Conservation (phyloP, 2,888 invertebrate genomes). For the Tiphia femorata region DNA sequence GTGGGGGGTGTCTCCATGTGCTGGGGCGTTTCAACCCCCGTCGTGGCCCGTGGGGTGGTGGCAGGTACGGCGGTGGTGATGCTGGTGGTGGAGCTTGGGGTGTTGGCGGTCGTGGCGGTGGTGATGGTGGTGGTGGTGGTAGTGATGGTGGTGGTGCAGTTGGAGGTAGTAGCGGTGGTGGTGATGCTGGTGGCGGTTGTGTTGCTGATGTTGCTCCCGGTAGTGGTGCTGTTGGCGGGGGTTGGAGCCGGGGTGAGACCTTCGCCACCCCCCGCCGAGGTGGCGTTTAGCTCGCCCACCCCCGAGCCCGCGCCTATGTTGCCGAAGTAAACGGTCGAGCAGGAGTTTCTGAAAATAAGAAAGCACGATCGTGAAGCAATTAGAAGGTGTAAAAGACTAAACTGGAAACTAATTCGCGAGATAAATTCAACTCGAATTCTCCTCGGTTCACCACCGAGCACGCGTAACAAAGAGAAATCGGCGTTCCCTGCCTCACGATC, state of each 20-base stretch:
- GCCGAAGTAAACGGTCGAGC: slow-evolving; percentile 60
- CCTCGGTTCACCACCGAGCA: too few relatives aligned
- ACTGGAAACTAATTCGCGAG: too few relatives aligned
- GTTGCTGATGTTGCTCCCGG: slow-evolving; percentile 27
- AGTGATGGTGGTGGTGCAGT: slow-evolving; percentile 6
- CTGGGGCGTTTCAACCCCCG: slow-evolving; percentile 49
- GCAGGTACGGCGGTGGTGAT: slow-evolving; percentile 27
- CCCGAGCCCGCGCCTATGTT: slow-evolving; percentile 55
- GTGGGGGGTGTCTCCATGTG: slow-evolving; percentile 56
- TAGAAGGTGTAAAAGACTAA: too few relatives aligned
- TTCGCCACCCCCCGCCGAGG: slow-evolving; percentile 50
- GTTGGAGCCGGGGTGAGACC: slow-evolving; percentile 45
- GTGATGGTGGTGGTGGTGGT: slow-evolving; percentile 20
- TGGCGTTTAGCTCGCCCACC: slow-evolving; percentile 48
- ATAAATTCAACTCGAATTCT: too few relatives aligned
- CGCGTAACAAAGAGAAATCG: too few relatives aligned
- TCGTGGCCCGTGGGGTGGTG: slow-evolving; percentile 36
- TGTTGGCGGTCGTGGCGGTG: slow-evolving; percentile 14
- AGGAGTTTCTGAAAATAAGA: slow-evolving; percentile 55
- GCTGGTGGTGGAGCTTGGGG: slow-evolving; percentile 21
- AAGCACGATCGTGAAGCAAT: too few relatives aligned
- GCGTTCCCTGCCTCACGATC: too few relatives aligned
- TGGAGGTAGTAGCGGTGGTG: slow-evolving; percentile 5
- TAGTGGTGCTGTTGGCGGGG: slow-evolving; percentile 36
- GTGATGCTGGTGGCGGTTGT: slow-evolving; percentile 16